Base-by-base conservation (phyloP, 53 echinoderm and acorn worm genomes). In the Actinopyga echinites region DNA sequence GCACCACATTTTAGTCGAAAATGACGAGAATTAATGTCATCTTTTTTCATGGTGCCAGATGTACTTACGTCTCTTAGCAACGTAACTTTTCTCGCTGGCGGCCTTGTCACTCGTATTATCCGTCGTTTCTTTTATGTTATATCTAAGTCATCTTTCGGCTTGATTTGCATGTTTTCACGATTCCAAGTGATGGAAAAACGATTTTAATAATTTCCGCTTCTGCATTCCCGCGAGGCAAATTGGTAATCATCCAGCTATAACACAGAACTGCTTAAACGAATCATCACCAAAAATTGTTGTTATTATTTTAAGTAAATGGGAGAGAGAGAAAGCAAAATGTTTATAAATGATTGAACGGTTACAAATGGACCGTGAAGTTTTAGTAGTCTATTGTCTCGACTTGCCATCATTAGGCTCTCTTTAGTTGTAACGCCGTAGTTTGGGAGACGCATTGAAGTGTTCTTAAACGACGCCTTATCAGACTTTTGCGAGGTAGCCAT, bases 151-250 rank as follows among this genome's bases (percentile, higher is more conserved):
- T 49, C 49, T 13, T 49, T 49, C 5, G 49, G 49, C n/a, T 22
- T 68, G 68, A 68, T 68, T 68, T 68, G 68, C 38, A 68, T 68
- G 68, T 68, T 38, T 49, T 68, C 68, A 11, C 38, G 68, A 34
- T 38, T n/a, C 34, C 35, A 68, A 34, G 68, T 31, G 68, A 68
- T 68, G 68, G 68, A 21, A 68, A 68, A 68, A 68, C 68, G 32
- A 68, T 68, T 30, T 38, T 68, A 68, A 68, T 68, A 30, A 68
- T 68, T 68, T 68, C 68, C 68, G 68, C 38, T 37, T 68, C n/a
- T n/a, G 68, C n/a, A 38, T 68, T 36, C 35, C 68, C 68, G 68
- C 68, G 68, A 68, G 68, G 68, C 38, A 68, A 68, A 35, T 68
- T 68, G 68, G 68, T 68, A 68, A 68, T 68, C 68, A 68, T 34